phyloP scores from a whole-genome alignment of 2,888 invertebrate genomes.

The Oscheius sp. region DNA sequence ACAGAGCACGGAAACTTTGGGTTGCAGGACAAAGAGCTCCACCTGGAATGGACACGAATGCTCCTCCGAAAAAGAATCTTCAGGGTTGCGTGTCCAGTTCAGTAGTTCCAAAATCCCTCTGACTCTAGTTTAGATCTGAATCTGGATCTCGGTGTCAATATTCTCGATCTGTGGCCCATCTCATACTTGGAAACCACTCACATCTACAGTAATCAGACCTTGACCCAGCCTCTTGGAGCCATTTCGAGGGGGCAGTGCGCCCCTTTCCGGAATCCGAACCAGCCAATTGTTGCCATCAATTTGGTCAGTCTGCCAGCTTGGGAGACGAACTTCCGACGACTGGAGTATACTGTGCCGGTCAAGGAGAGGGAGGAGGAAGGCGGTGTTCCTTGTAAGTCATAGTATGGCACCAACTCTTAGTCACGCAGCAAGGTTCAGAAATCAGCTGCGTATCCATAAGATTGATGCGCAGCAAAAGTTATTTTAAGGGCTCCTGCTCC shows the following conservation, averaged over 20 bases:
- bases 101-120: background rate
- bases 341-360: slow-evolving; percentile 8
- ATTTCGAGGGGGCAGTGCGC: slow-evolving; percentile 39
- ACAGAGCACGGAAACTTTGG: slow-evolving; percentile 38
- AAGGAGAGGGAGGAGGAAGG: slow-evolving; percentile 8
- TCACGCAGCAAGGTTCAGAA: too few relatives aligned
- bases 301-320: slow-evolving; percentile 54
- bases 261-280: slow-evolving; percentile 46
- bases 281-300: slow-evolving; percentile 34
- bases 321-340: slow-evolving; percentile 55
- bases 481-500: slow-evolving; percentile 8
- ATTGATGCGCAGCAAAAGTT: background rate
- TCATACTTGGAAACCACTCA: slow-evolving; percentile 37
- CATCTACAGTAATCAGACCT: slow-evolving; percentile 7
- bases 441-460: background rate
- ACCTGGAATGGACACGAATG: slow-evolving; percentile 35
- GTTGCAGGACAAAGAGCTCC: slow-evolving; percentile 38
- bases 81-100: slow-evolving; percentile 58
- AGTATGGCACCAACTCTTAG: too few relatives aligned
- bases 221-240: slow-evolving; percentile 6
- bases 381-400: slow-evolving; percentile 16
- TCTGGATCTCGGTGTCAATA: slow-evolving; percentile 53
- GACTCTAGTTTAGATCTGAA: slow-evolving; percentile 51
- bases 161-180: slow-evolving; percentile 43
- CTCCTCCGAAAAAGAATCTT: slow-evolving; percentile 38